phyloP scores from a whole-genome alignment of 2,888 invertebrate genomes.

The Machimus atricapillus region DNA sequence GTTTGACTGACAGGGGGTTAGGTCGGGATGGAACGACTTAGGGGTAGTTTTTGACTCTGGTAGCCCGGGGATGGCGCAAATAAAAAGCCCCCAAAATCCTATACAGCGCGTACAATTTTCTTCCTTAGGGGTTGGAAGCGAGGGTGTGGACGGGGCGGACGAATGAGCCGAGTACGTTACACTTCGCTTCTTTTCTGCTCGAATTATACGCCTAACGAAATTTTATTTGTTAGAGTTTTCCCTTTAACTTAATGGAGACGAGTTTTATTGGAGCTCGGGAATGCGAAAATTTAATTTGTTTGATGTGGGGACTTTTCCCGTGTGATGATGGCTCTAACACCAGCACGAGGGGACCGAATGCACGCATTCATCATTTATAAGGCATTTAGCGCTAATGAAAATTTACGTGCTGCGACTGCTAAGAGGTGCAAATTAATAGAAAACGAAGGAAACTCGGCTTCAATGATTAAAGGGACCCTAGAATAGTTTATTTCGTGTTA shows the following conservation, averaged over 20 bases:
- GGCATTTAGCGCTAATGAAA: background rate
- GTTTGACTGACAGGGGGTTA: conserved; percentile 36
- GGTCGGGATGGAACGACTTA: conserved; percentile 18
- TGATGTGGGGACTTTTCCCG: background rate
- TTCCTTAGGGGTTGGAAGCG: background rate
- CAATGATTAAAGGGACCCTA: background rate
- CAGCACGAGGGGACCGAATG: background rate
- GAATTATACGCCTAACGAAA: conserved; percentile 20
- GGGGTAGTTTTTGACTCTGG: conserved; percentile 24
- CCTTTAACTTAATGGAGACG: conserved; percentile 11
- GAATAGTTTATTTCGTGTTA: background rate
- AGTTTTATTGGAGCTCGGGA: conserved; percentile 10
- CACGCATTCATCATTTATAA: background rate
- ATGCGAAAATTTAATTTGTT: conserved; percentile 15
- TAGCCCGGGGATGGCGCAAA: background rate
- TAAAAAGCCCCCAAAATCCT: background rate
- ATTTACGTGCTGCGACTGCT: background rate
- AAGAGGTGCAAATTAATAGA: background rate
- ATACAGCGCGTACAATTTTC: background rate
- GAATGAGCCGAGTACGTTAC: background rate
- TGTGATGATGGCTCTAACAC: background rate
- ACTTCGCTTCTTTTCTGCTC: background rate
- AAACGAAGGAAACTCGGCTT: background rate
- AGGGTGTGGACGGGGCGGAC: background rate
- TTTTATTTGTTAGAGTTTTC: conserved; percentile 25